A percentile compares a stretch with the other conserved stretches of the same genome.
phyloP scores from a whole-genome alignment of 2,797 vertebrate species.

The Enteromius afrohamiltoni region DNA sequence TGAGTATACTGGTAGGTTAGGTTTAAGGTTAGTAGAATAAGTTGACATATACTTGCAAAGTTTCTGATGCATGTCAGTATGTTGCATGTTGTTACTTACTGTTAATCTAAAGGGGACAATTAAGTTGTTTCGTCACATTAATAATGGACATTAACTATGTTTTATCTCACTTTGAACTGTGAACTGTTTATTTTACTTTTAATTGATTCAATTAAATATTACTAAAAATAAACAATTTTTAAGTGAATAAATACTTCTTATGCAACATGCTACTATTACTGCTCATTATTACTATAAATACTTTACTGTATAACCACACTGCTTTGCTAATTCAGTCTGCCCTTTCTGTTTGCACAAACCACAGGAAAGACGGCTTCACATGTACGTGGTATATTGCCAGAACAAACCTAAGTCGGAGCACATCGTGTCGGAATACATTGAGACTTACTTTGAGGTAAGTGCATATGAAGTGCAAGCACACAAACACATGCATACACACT shows the following conservation, averaged over 20 bases:
- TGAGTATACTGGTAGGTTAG: no score
- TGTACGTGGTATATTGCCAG: constrained; percentile 99
- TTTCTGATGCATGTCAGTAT: no score
- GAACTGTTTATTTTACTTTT: not conserved
- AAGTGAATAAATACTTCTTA: not conserved
- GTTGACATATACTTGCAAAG: no score
- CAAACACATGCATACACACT: not conserved
- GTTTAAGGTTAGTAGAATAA: no score
- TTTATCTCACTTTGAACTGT: not conserved
- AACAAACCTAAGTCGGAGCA: constrained; percentile 99
- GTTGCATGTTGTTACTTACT: no score
- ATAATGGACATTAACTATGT: not conserved
- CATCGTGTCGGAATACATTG: constrained; percentile 98
- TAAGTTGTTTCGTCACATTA: no score
- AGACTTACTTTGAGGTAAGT: constrained; percentile 98
- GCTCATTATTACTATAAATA: not conserved
- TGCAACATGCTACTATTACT: not conserved
- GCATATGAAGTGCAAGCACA: not conserved
- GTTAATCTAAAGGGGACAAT: no score
- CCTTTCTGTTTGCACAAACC: constrained; percentile 42
- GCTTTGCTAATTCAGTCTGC: constrained; percentile 17
- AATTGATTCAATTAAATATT: not conserved
- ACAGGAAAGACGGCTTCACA: constrained; percentile 96
- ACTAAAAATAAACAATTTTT: not conserved
- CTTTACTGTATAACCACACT: not conserved